Percentiles rank a stretch among this genome's conserved stretches.
phyloP scores from a whole-genome alignment of 1,140 invertebrate species.

The Aphaenogaster floridana region DNA sequence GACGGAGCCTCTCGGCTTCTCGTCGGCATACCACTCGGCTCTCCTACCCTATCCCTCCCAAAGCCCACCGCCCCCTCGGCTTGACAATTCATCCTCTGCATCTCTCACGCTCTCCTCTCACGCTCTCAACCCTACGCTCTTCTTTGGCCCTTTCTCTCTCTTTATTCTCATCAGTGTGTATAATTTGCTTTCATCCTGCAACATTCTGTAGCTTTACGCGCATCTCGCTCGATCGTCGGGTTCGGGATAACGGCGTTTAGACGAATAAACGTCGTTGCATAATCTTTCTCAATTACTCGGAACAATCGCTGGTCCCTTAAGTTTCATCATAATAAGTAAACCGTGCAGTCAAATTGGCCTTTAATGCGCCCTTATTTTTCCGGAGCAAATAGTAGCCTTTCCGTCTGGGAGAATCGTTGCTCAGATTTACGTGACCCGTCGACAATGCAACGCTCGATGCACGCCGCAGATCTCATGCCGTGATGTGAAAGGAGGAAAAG shows the following conservation, averaged over 20 bases:
- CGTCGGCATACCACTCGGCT: slow-evolving; percentile 54
- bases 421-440: slow-evolving; percentile 48
- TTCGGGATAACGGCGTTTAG: slow-evolving; percentile 7
- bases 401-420: slow-evolving; percentile 3
- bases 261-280: slow-evolving; percentile 27
- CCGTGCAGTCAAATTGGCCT: slow-evolving; percentile 6
- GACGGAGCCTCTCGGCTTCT: slow-evolving; percentile 53
- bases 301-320: background rate
- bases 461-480: slow-evolving; percentile 18
- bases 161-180: background rate
- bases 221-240: background rate
- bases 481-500: slow-evolving; percentile 8
- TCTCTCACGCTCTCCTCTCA: slow-evolving; percentile 1
- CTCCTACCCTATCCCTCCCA: background rate
- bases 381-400: slow-evolving; percentile 31
- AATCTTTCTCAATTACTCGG: slow-evolving; percentile 6
- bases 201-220: background rate
- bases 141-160: background rate
- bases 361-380: slow-evolving; percentile 48
- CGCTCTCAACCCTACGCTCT: background rate
- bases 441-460: slow-evolving; percentile 48
- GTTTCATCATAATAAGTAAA: slow-evolving; percentile 39
- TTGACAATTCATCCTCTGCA: background rate
- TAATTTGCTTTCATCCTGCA: slow-evolving; percentile 14
- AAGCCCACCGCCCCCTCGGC: no score